phyloP scores from a whole-genome alignment of 2,797 vertebrate genomes.

The Myotis findleyi region DNA sequence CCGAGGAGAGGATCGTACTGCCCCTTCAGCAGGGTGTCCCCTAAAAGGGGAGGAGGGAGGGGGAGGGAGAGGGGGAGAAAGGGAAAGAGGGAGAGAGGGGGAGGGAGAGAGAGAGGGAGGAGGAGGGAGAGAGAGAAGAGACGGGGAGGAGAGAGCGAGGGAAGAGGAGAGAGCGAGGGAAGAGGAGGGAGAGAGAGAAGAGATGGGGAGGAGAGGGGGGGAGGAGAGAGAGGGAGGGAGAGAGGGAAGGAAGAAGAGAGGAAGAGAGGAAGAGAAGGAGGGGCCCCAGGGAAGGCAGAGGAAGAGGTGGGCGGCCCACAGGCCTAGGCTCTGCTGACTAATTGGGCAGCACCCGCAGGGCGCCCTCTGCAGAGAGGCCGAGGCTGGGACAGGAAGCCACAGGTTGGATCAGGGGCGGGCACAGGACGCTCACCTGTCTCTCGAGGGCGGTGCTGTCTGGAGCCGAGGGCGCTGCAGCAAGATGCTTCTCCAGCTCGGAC shows the following conservation, averaged over 20 bases:
- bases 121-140: too few species aligned
- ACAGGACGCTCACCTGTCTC: slow-evolving; percentile 82
- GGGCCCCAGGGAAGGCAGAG: neutral
- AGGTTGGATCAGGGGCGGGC: accelerated
- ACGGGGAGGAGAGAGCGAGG: too few species aligned
- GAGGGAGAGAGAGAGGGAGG: too few species aligned
- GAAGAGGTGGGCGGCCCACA: neutral
- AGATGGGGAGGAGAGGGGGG: too few species aligned
- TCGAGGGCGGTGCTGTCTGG: slow-evolving; percentile 73
- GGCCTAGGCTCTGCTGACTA: neutral
- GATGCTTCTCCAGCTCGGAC: slow-evolving; percentile 80
- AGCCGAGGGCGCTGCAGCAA: slow-evolving; percentile 66
- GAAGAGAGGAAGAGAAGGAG: too few species aligned
- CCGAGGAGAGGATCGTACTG: accelerated
- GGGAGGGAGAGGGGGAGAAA: too few species aligned
- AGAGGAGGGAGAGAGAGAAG: too few species aligned
- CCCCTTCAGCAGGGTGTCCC: too few species aligned
- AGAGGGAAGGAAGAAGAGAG: too few species aligned
- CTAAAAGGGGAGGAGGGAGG: neutral
- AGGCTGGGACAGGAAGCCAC: neutral
- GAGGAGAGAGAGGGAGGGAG: too few species aligned
- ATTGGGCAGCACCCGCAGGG: neutral
- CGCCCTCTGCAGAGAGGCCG: accelerated
- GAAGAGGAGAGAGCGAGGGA: too few species aligned
- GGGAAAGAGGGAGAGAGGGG: too few species aligned